phyloP scores from a whole-genome alignment of 1,140 invertebrate species.

The Neodiprion fabricii region DNA sequence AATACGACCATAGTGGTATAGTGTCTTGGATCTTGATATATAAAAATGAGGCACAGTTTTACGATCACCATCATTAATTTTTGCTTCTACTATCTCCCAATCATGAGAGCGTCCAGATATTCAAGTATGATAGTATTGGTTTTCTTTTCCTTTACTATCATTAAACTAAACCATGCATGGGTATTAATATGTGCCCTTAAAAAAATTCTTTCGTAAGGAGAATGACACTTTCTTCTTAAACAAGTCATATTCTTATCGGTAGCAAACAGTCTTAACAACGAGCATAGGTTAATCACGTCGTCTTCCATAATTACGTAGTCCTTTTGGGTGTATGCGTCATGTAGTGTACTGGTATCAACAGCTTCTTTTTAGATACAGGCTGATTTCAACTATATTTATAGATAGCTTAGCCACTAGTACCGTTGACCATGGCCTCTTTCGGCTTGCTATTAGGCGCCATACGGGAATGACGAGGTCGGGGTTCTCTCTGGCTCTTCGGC shows the following conservation, averaged over 20 bases:
- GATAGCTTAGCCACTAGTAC: conserved; percentile 62
- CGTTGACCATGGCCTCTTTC: conserved; percentile 68
- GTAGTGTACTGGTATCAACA: conserved; percentile 55
- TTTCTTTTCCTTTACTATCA: conserved; percentile 24
- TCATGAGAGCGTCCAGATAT: conserved; percentile 58
- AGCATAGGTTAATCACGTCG: conserved; percentile 60
- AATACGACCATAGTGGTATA: background rate
- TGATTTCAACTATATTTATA: conserved; percentile 19
- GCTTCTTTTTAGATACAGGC: conserved; percentile 39
- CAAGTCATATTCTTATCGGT: conserved; percentile 55
- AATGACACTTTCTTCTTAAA: conserved; percentile 54
- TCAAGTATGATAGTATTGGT: conserved; percentile 47
- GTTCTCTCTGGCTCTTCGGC: conserved; percentile 56
- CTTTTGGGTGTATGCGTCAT: conserved; percentile 57
- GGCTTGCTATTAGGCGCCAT: conserved; percentile 63
- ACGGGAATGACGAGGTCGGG: conserved; percentile 55
- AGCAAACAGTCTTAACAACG: conserved; percentile 62
- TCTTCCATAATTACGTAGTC: conserved; percentile 57
- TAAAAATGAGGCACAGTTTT: conserved; percentile 62
- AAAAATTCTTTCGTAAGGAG: conserved; percentile 43
- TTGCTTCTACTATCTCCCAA: conserved; percentile 48
- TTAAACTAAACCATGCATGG: conserved; percentile 61
- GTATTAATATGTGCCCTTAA: conserved; percentile 60
- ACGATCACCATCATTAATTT: conserved; percentile 44
- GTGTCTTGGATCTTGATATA: conserved; percentile 13